phyloP scores from a whole-genome alignment of 2,797 vertebrate genomes.

The Phrynocephalus vlangalii region DNA sequence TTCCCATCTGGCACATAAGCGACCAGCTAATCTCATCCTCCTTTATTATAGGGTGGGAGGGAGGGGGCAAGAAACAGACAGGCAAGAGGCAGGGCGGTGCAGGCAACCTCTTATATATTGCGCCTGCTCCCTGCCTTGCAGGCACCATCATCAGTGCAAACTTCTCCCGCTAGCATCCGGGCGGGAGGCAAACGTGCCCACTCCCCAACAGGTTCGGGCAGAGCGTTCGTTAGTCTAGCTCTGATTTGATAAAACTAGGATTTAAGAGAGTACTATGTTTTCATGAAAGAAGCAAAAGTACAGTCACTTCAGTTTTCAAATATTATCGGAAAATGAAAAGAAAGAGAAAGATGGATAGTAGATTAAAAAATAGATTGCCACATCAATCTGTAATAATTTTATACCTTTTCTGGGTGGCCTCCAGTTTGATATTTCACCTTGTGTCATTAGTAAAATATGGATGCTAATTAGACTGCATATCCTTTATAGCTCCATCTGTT shows the following conservation, averaged over 20 bases:
- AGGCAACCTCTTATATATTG: too few species aligned
- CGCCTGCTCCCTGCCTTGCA: too few species aligned
- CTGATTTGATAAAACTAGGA: slow-evolving; percentile 41
- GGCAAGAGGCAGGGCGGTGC: too few species aligned
- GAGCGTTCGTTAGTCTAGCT: not conserved
- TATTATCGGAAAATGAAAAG: slow-evolving; percentile 2
- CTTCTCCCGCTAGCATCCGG: too few species aligned
- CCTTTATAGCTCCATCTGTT: slow-evolving; percentile 74
- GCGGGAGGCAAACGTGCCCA: too few species aligned
- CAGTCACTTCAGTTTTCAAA: slow-evolving; percentile 22
- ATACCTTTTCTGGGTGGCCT: not conserved
- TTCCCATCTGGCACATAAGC: too few species aligned
- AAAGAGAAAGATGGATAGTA: not conserved
- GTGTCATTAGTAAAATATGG: slow-evolving; percentile 64
- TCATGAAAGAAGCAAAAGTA: slow-evolving; percentile 30
- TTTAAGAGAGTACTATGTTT: slow-evolving; percentile 34
- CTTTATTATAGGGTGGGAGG: too few species aligned
- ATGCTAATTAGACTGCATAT: slow-evolving; percentile 71
- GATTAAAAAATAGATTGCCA: not conserved
- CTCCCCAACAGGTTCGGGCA: too few species aligned
- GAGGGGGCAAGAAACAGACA: too few species aligned
- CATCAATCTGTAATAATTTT: slow-evolving; percentile 27
- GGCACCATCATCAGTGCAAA: too few species aligned
- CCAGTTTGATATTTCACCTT: slow-evolving; percentile 57
- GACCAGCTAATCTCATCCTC: too few species aligned